phyloP scores from a whole-genome alignment of 1,140 invertebrate species.

The Magallana gigas region DNA sequence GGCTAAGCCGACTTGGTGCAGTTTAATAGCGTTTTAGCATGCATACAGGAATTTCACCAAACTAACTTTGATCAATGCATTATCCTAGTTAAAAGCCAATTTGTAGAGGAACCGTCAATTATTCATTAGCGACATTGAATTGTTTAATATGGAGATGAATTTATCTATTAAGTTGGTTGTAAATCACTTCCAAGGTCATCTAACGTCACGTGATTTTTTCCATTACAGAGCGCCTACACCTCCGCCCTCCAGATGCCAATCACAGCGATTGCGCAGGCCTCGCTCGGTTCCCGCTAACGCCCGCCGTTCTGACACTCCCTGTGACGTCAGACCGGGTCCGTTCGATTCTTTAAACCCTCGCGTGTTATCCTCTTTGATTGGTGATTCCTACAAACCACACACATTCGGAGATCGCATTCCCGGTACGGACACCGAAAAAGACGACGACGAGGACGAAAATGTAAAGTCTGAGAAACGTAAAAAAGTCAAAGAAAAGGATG shows the following conservation, averaged over 20 bases:
- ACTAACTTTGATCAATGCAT: background rate
- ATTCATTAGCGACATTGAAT: constrained; percentile 31
- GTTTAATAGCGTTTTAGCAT: background rate
- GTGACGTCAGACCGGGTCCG: constrained; percentile 62
- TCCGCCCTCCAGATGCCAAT: background rate
- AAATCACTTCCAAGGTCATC: background rate
- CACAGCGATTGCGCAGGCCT: constrained; percentile 42
- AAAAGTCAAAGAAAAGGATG: constrained; percentile 44
- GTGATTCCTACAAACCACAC: constrained; percentile 29
- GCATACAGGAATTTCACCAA: background rate
- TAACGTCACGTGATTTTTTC: background rate
- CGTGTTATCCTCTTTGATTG: constrained; percentile 61
- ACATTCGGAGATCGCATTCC: constrained; percentile 59
- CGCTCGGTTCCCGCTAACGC: constrained; percentile 50
- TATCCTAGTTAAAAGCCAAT: constrained; percentile 1
- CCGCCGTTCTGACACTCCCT: constrained; percentile 57
- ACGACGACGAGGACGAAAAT: constrained; percentile 47
- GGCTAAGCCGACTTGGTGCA: background rate
- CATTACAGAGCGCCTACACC: constrained; percentile 46
- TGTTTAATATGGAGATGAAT: constrained; percentile 26
- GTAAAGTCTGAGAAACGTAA: constrained; percentile 45
- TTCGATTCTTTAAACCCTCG: constrained; percentile 67
- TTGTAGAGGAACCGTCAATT: background rate
- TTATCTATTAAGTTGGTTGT: background rate
- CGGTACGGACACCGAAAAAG: constrained; percentile 35